Percentiles rank a stretch among this genome's conserved stretches.
Evolutionary conservation across 2,113 vertebrate species (phyloP).

Genomic region (Fregata magnificens): DNA sequence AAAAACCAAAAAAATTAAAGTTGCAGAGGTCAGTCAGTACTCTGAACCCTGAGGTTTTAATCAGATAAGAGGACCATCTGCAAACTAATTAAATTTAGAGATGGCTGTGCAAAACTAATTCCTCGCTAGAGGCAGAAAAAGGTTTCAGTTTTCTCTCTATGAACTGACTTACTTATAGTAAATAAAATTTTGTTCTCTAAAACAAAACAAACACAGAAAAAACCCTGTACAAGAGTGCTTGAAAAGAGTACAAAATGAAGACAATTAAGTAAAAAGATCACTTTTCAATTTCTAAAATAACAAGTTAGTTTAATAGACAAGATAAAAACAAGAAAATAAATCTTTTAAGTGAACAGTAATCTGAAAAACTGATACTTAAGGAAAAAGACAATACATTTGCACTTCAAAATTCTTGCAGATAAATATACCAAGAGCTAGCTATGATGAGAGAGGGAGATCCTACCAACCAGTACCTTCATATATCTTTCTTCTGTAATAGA

Average conservation of each 20-base stretch:
- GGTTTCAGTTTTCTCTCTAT: background rate
- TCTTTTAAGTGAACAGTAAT: background rate
- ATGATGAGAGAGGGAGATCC: background rate
- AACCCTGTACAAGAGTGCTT: fast-evolving
- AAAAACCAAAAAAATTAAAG: background rate
- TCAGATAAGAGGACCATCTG: background rate
- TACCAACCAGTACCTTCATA: background rate
- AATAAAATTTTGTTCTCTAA: background rate
- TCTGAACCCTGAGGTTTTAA: background rate
- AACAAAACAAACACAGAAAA: background rate
- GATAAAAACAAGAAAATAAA: background rate
- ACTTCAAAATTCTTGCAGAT: background rate
- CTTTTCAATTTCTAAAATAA: background rate
- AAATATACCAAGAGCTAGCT: background rate
- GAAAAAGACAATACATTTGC: background rate
- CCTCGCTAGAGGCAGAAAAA: background rate
- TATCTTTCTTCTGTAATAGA: background rate
- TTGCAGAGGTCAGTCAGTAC: background rate
- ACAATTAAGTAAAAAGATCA: background rate
- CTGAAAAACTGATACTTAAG: background rate
- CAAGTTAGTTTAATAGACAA: background rate
- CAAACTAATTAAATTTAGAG: slow-evolving; percentile 19
- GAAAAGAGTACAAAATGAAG: background rate
- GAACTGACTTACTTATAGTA: background rate
- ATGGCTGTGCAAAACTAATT: background rate